phyloP scores from a whole-genome alignment of 2,113 vertebrate genomes.

The Arothron firmamentum region DNA sequence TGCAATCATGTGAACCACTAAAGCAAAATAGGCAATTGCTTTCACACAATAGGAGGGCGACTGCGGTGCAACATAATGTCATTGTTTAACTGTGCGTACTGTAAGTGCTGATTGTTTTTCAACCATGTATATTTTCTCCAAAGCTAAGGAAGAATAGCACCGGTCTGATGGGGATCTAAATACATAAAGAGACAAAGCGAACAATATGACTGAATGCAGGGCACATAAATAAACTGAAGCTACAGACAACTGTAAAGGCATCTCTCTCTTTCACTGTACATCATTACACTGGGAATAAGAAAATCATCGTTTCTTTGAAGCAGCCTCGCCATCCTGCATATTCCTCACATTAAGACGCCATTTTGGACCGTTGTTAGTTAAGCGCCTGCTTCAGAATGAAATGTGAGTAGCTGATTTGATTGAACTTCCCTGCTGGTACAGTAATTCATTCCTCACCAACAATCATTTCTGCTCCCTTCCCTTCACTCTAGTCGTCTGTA shows the following conservation, averaged over 20 bases:
- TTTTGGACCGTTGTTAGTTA: slow-evolving; percentile 4
- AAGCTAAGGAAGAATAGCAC: neutral
- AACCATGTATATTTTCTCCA: slow-evolving; percentile 10
- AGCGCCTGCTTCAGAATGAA: slow-evolving; percentile 1
- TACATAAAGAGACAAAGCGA: slow-evolving; percentile 2
- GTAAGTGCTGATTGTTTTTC: slow-evolving; percentile 17
- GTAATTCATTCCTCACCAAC: slow-evolving; percentile 6
- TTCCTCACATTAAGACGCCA: slow-evolving; percentile 4
- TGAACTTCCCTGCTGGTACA: slow-evolving; percentile 2
- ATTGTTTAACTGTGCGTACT: slow-evolving; percentile 3
- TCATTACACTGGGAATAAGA: neutral
- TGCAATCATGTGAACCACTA: slow-evolving; percentile 9
- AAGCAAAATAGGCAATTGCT: slow-evolving; percentile 4
- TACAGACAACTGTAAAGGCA: neutral
- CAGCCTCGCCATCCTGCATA: neutral
- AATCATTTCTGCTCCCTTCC: neutral
- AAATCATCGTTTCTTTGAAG: slow-evolving; percentile 1
- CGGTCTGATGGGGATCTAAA: slow-evolving; percentile 1
- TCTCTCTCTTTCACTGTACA: slow-evolving; percentile 9
- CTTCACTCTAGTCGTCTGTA: neutral
- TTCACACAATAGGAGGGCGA: slow-evolving; percentile 5
- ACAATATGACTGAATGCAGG: slow-evolving; percentile 8
- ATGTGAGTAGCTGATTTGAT: slow-evolving; percentile 19
- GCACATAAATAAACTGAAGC: neutral
- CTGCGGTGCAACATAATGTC: neutral